Conservation (phyloP, 1,140 invertebrate genomes). For the Fopius arisanus region DNA sequence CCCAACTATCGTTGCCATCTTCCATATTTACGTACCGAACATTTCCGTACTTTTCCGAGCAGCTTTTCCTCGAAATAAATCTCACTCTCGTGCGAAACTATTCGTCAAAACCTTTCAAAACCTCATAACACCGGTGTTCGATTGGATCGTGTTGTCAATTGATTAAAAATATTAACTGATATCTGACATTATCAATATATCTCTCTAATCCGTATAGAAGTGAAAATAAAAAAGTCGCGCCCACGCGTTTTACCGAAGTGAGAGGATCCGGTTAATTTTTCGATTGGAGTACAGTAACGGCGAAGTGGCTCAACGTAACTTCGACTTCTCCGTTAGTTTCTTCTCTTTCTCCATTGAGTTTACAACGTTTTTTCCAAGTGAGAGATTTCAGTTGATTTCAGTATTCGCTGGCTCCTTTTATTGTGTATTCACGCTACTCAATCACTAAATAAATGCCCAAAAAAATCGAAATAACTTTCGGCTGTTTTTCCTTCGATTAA, state of each 20-base stretch:
- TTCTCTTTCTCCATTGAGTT: neutral
- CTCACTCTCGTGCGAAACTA: neutral
- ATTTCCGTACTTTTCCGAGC: neutral
- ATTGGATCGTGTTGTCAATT: no score
- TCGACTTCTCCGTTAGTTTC: neutral
- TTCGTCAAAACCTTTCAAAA: no score
- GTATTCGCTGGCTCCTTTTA: no score
- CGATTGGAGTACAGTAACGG: neutral
- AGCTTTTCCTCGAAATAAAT: neutral
- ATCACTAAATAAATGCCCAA: neutral
- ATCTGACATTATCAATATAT: no score
- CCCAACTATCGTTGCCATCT: neutral
- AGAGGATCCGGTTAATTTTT: neutral
- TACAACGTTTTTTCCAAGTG: neutral
- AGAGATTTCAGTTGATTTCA: no score
- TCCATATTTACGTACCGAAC: neutral
- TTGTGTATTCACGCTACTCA: neutral
- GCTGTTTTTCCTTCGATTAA: neutral
- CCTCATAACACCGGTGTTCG: no score
- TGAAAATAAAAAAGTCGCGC: no score
- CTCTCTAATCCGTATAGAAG: no score
- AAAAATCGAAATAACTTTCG: neutral
- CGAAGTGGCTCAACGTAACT: neutral
- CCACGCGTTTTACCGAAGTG: neutral
- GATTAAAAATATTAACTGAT: no score